Evolutionary conservation across 2,113 vertebrate species (phyloP), one percentile per base, ranked within the genome.

Genomic region (Malurus alboscapulatus): DNA sequence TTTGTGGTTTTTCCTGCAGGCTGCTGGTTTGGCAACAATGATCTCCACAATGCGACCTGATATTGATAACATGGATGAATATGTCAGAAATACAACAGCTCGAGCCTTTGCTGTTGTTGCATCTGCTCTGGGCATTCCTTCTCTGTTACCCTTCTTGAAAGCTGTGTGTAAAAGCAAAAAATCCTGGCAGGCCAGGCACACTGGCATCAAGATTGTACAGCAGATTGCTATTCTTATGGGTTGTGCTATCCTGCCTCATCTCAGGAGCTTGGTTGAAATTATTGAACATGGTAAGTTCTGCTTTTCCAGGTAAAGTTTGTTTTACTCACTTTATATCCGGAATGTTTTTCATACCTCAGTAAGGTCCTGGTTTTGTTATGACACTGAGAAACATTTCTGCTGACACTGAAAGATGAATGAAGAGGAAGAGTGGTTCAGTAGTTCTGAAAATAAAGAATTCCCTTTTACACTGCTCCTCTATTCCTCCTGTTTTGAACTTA

Each of bases 191-290:
- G 99, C 99, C 6, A 97, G 99, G 9, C 99, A 99, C 94, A 99
- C 99, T 4, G 99, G 99, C 94, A 99, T 99, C 97, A 99, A 99
- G 97, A 99, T 99, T 50, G 99, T 99, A 15, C 99, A 99, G 97
- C 99, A 99, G 97, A 99, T 99, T 66, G 99, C 99, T 91, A 99
- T 99, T 97, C 99, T 99, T 40, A 99, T 99, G 99, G 99, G 99
- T 89, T 99, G 99, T 84, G 99, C 99, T 72, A 99, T 99, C 92
- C 96, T 99, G 96, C 99, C 99, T 85, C 99, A 99, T 94, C 98
- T 99, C 34, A 98, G 99, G 93, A 99, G 99, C 97, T 97, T 99
- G 98, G 99, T 99, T 97, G 99, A 99, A 98, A 99, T 99, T 72
- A 99, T 99, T 62, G 99, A 99, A 84, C 99, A 99, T 61, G 99